These are phyloP conservation scores for Microplitis mediator DNA, from an alignment of 1,140 invertebrate genomes.

Conservation along the genomic window DNA sequence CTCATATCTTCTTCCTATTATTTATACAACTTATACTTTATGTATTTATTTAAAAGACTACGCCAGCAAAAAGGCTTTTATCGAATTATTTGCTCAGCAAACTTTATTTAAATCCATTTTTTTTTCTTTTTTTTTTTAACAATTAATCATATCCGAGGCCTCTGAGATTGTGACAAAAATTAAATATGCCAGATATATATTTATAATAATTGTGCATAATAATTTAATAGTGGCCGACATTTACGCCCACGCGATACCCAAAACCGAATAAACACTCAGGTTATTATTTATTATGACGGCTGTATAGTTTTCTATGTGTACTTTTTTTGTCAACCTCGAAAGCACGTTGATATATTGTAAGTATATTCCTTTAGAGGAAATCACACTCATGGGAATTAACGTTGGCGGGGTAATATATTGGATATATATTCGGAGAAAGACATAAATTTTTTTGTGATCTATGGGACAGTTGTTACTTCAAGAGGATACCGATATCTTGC, in stretches of 20 bases:
- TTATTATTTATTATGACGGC: not conserved
- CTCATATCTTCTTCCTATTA: no score
- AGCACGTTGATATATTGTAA: not conserved
- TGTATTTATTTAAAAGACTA: not conserved
- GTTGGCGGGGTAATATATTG: not conserved
- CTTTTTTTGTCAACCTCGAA: not conserved
- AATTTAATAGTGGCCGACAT: not conserved
- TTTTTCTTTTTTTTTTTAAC: no score
- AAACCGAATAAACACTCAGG: not conserved
- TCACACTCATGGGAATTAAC: not conserved
- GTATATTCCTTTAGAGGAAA: not conserved
- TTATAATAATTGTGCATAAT: no score
- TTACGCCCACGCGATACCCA: not conserved
- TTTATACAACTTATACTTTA: no score
- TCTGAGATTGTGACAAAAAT: not conserved
- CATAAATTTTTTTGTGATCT: not conserved
- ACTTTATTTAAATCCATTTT: no score
- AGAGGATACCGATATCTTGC: not conserved
- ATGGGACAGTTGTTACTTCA: not conserved
- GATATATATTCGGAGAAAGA: not conserved
- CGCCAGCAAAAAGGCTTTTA: not conserved
- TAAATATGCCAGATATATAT: not conserved
- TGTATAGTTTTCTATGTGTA: not conserved
- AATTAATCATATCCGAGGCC: no score
- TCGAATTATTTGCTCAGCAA: not conserved